Evolutionary conservation across 1,140 invertebrate species (phyloP), one percentile per base, ranked within the genome.

Genomic region (Brachionus calyciflorus): DNA sequence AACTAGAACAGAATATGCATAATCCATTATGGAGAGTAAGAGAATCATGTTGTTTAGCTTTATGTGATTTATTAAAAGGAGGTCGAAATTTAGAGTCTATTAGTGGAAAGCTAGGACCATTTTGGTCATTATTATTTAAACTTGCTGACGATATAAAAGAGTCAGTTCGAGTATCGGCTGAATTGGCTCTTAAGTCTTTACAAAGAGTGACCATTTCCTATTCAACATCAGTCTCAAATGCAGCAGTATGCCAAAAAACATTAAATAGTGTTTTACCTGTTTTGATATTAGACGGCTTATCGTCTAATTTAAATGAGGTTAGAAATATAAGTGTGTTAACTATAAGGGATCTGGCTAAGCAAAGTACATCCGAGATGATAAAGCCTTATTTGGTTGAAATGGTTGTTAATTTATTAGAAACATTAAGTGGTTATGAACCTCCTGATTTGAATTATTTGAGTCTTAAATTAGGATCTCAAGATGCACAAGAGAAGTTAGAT

Each of bases 1-100:
- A 96, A 85, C 81, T 96, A 17, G 85, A 90, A 9, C 85, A 86
- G 12, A 93, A 95, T 87, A 83, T 96, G 53, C 94, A 91, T 0
- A 89, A 90, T 76, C 88, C 87, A 57, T 90, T 93, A 81, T 96
- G 93, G 91, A 87, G 93, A 55, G 91, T 95, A 3, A 88, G 94
- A 76, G 92, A 93, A 82, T 94, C 93, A 48, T 93, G 91, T 83
- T 85, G 60, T 70, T 10, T 48, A 26, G 73, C 37, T 19, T 48
- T 60, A 21, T 63, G 48, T 30, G 73, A 75, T 77, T 33, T 78
- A n/a, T 68, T 77, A 2, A 76, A 76, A 55, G 44, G 68, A 4
- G 41, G 68, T 21, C 44, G 49, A 9, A 55, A 51, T 33, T 53
- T 75, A 48, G 57, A 63, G 19, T 53, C 24, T 9, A 51, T 68